Percentiles rank a stretch among this genome's conserved stretches.
Conservation (phyloP, 2,888 invertebrate species). For the Patella depressa region DNA sequence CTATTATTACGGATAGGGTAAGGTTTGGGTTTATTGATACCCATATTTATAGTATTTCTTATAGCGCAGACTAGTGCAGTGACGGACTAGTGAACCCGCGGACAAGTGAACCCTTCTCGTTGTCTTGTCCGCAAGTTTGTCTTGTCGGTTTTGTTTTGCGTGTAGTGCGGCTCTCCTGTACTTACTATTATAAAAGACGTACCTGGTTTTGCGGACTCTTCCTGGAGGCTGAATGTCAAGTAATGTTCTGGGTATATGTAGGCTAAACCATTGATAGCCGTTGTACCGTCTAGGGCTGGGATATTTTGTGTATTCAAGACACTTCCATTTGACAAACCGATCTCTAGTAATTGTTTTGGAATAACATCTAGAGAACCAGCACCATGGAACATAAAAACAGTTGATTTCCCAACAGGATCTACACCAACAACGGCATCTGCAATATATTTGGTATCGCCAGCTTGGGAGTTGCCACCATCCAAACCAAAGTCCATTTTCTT, state of each 20-base stretch:
- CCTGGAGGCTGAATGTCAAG: constrained; percentile 42
- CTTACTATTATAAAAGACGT: not conserved
- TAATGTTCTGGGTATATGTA: constrained; percentile 22
- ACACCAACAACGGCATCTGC: constrained; percentile 1
- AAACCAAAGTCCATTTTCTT: constrained; percentile 40
- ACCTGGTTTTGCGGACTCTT: constrained; percentile 27
- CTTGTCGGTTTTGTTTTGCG: too few species aligned
- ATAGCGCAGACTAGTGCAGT: too few species aligned
- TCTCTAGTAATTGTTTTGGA: constrained; percentile 32
- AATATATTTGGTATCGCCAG: constrained; percentile 1
- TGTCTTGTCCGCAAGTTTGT: too few species aligned
- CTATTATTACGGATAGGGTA: too few species aligned
- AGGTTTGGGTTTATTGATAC: too few species aligned
- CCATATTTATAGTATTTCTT: too few species aligned
- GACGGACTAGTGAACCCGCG: too few species aligned
- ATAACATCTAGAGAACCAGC: constrained; percentile 33
- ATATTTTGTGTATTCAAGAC: constrained; percentile 31
- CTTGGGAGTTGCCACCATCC: not conserved
- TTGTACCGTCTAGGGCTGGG: constrained; percentile 24
- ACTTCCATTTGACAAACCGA: constrained; percentile 41
- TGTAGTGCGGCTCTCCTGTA: too few species aligned
- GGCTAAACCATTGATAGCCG: constrained; percentile 27
- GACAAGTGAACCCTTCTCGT: too few species aligned
- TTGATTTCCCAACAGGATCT: constrained; percentile 6
- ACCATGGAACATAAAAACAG: constrained; percentile 35